Base-by-base conservation (phyloP, 2,888 invertebrate species). In the Chaetogeoica ovagalla region DNA sequence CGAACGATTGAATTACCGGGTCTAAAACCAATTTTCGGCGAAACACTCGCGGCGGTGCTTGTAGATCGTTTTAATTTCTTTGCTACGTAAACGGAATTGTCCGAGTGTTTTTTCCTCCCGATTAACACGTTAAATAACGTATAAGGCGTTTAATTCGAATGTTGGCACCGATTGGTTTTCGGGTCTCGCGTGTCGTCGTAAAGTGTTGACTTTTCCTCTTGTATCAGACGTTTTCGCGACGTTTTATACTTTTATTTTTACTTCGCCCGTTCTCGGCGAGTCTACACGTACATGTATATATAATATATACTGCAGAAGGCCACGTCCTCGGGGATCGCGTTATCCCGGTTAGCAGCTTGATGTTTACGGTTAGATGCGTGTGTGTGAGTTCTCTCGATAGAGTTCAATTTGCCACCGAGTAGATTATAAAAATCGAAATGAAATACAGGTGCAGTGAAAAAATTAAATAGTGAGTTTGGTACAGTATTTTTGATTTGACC, bases 111-210 rank as follows among this genome's bases (percentile, higher is more conserved):
- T n/a, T 39, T 19, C 60, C 23, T n/a, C 15, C 19, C 60, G 60
- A 69, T 43, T 63, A 63, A 75, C 43, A 66, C 4, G 30, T 30
- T 48, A 48, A n/a, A n/a, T 48, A 48, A 21, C n/a, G 6, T 55
- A 60, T 60, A 76, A 7, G 43, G 19, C 43, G 68, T 60, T 69
- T 76, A 76, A 69, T 76, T 69, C 30, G 76, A 59, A 69, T 60
- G 60, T 76, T 60, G 76, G 59, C 76, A 60, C 43, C 60, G 60
- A 76, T 76, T 68, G 66, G 48, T 76, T 76, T n/a, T 76, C 17
- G 76, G 48, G 68, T 76, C 76, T 76, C 76, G 60, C 59, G 69
- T 60, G 66, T 76, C 68, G 76, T 76, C 68, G 76, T 76, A 76
- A 76, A 76, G 76, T 69, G 76, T 68, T 60, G 76, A 76, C 60